Percentiles rank a stretch among this genome's conserved stretches.
These are phyloP conservation scores for Neomorphus geoffroyi DNA, from an alignment of 2,797 vertebrate genomes.

Conservation along the genomic window DNA sequence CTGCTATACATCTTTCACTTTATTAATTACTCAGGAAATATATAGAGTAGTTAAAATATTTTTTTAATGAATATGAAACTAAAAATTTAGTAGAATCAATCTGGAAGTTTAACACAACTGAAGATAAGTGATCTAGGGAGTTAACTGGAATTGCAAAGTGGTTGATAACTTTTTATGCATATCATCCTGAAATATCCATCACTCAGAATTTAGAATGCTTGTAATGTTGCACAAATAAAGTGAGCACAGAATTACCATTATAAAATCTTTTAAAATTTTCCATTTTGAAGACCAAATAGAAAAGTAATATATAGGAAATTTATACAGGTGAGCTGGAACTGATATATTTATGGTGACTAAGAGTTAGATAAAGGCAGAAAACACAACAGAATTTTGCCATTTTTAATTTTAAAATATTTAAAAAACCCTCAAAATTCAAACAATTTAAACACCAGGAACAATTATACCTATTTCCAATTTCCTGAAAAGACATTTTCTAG, in stretches of 20 bases:
- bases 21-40: neutral
- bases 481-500: neutral
- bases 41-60: neutral
- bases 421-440: fast-evolving
- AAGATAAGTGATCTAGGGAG: neutral
- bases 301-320: neutral
- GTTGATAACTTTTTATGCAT: neutral
- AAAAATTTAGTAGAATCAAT: neutral
- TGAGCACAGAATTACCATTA: neutral
- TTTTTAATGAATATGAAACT: neutral
- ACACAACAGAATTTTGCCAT: neutral
- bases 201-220: neutral
- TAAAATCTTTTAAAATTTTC: neutral
- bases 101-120: neutral
- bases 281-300: neutral
- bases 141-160: neutral
- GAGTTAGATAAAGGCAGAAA: neutral
- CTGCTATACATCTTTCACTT: neutral
- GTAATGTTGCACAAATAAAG: neutral
- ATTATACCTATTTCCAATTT: neutral
- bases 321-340: neutral
- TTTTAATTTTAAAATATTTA: neutral
- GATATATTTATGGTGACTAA: neutral
- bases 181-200: neutral
- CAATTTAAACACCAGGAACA: neutral